A percentile compares a stretch with the other conserved stretches of the same genome.
Conservation (phyloP, 2,888 invertebrate species). For the Matsumyia berberina region DNA sequence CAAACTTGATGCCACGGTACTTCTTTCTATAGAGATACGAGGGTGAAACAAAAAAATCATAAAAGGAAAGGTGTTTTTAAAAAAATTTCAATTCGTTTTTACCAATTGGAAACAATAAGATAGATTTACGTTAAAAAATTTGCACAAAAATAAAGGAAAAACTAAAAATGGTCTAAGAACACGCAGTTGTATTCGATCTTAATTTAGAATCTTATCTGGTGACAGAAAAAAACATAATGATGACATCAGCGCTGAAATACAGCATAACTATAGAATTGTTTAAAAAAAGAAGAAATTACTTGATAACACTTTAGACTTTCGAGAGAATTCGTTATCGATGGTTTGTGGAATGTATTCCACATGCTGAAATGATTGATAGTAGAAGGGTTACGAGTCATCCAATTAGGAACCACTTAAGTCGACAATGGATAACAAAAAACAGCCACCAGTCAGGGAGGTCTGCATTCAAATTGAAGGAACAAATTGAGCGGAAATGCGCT, state of each 20-base stretch:
- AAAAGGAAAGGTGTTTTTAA: conserved; percentile 44
- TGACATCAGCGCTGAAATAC: conserved; percentile 36
- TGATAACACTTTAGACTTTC: background rate
- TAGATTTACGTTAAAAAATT: background rate
- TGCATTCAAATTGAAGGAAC: conserved; percentile 28
- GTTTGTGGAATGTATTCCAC: too few species aligned
- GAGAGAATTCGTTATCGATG: conserved; percentile 24
- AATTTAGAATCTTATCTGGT: conserved; percentile 32
- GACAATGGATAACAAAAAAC: conserved; percentile 39
- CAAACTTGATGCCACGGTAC: conserved; percentile 83
- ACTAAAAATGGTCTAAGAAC: background rate
- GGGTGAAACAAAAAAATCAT: conserved; percentile 50
- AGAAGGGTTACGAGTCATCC: conserved; percentile 48
- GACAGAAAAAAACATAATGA: conserved; percentile 10
- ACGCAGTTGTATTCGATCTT: background rate
- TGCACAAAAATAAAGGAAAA: conserved; percentile 10
- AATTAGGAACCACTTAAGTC: conserved; percentile 50
- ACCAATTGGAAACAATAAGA: conserved; percentile 53
- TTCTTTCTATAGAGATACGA: conserved; percentile 80
- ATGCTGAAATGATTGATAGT: background rate
- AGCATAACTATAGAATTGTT: background rate
- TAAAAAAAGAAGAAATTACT: conserved; percentile 8
- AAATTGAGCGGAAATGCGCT: conserved; percentile 39
- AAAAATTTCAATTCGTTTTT: conserved; percentile 18
- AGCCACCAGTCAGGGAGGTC: conserved; percentile 13